Conservation (phyloP, 64 coral and sea anemone genomes). For the Acropora yongei region DNA sequence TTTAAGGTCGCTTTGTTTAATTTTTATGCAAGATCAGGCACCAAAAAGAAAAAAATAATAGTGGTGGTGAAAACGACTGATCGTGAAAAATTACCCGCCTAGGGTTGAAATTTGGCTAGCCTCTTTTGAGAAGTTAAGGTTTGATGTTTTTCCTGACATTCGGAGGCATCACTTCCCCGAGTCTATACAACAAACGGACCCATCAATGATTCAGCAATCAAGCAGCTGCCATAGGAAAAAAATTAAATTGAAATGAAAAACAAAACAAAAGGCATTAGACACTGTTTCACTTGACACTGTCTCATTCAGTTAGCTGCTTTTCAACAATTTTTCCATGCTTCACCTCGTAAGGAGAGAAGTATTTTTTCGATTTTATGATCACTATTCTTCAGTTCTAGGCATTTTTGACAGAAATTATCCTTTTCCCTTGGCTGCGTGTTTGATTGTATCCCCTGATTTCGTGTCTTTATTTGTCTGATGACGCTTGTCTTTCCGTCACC, state of each 20-base stretch:
- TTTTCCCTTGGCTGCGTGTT: constrained; percentile 2
- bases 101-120: not conserved
- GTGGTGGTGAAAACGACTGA: no score
- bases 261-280: not conserved
- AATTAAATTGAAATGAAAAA: not conserved
- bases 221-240: not conserved
- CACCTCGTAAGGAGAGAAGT: no score
- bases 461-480: not conserved
- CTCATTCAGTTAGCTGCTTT: not conserved
- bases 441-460: not conserved
- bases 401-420: no score
- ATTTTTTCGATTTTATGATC: no score
- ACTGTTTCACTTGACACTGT: not conserved
- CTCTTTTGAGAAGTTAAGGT: not conserved
- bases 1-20: no score
- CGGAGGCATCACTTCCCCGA: not conserved
- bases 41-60: no score
- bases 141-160: not conserved
- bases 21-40: no score
- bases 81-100: no score
- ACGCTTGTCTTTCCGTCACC: not conserved
- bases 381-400: no score
- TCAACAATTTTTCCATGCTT: no score
- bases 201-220: not conserved
- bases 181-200: not conserved